Percentiles rank a stretch among this genome's conserved stretches.
Conservation (phyloP, 2,888 invertebrate species). For the Drosophila nigricruria region DNA sequence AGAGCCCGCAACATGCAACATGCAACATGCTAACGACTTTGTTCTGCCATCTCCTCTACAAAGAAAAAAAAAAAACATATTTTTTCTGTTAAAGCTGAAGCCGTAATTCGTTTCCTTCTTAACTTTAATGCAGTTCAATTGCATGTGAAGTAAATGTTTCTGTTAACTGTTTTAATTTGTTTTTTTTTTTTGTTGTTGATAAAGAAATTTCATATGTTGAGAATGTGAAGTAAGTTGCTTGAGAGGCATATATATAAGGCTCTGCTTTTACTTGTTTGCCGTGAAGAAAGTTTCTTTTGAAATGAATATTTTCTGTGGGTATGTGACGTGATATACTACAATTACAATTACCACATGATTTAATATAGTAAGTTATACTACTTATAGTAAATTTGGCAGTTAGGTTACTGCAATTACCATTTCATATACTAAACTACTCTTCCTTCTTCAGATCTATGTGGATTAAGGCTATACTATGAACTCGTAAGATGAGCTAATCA, state of each 20-base stretch:
- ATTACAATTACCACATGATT: too few species aligned
- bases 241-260: neutral
- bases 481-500: too few species aligned
- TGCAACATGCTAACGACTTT: slow-evolving; percentile 52
- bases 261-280: neutral
- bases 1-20: slow-evolving; percentile 49
- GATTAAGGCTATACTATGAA: too few species aligned
- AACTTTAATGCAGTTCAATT: slow-evolving; percentile 17
- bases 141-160: slow-evolving; percentile 7
- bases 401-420: too few species aligned
- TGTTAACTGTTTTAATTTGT: slow-evolving; percentile 3
- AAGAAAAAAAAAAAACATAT: neutral
- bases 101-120: slow-evolving; percentile 6
- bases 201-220: neutral
- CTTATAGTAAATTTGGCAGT: too few species aligned
- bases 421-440: too few species aligned
- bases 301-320: neutral
- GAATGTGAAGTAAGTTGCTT: neutral
- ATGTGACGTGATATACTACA: neutral
- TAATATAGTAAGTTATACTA: too few species aligned
- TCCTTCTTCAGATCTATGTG: too few species aligned
- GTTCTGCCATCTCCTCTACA: slow-evolving; percentile 39
- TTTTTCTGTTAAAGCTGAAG: neutral
- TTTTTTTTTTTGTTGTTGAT: neutral
- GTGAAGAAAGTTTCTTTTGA: neutral